Conservation (phyloP, 2,113 vertebrate species). For the Hippolais icterina region DNA sequence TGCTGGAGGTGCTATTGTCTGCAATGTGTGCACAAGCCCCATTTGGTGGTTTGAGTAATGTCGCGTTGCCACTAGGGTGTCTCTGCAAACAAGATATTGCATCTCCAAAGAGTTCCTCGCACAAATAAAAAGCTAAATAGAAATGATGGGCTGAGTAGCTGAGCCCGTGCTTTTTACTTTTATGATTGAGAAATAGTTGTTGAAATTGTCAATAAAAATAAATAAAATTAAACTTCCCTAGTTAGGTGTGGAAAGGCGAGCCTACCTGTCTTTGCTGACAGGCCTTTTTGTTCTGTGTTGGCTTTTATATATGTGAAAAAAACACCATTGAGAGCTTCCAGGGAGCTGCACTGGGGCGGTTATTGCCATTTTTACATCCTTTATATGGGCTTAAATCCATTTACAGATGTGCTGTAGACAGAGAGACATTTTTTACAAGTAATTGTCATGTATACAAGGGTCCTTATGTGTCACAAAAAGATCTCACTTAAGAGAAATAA, state of each 20-base stretch:
- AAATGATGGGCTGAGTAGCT: slow-evolving; percentile 55
- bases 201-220: slow-evolving; percentile 71
- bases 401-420: slow-evolving; percentile 45
- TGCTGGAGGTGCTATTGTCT: neutral
- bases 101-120: slow-evolving; percentile 44
- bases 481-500: slow-evolving; percentile 62
- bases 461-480: slow-evolving; percentile 51
- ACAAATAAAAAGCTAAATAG: slow-evolving; percentile 61
- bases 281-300: slow-evolving; percentile 59
- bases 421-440: slow-evolving; percentile 57
- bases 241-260: slow-evolving; percentile 22
- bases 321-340: slow-evolving; percentile 36
- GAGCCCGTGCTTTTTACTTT: slow-evolving; percentile 55
- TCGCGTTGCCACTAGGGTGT: slow-evolving; percentile 44
- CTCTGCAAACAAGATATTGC: slow-evolving; percentile 59
- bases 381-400: slow-evolving; percentile 50
- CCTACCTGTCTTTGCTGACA: slow-evolving; percentile 42
- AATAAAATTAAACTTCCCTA: slow-evolving; percentile 63
- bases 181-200: slow-evolving; percentile 66
- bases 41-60: slow-evolving; percentile 43
- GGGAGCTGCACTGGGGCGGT: neutral
- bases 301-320: slow-evolving; percentile 58
- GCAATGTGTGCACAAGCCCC: neutral
- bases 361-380: slow-evolving; percentile 30
- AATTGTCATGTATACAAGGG: slow-evolving; percentile 48